These are phyloP conservation scores for Paracentrotus lividus DNA, from an alignment of 53 echinoderm and acorn worm genomes.

Conservation along the genomic window DNA sequence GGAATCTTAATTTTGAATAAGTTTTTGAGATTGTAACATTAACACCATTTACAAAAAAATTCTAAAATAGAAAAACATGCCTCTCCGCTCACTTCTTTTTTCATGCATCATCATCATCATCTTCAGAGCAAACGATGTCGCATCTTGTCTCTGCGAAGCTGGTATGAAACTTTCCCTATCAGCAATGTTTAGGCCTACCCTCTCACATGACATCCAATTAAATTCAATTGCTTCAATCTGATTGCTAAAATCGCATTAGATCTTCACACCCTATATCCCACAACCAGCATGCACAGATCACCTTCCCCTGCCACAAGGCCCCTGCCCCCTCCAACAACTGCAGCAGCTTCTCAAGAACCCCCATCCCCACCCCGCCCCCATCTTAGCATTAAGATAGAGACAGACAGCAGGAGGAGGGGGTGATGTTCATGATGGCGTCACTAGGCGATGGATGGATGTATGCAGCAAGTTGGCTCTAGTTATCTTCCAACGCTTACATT, in stretches of 20 bases:
- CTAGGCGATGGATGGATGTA: too few species aligned
- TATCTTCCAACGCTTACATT: slow-evolving; percentile 49
- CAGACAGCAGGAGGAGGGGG: background rate
- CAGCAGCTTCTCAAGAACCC: background rate
- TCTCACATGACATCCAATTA: background rate
- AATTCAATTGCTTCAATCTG: slow-evolving; percentile 26
- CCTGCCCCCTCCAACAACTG: background rate
- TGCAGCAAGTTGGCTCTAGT: slow-evolving; percentile 8
- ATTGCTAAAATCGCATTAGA: slow-evolving; percentile 18
- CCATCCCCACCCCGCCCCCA: background rate
- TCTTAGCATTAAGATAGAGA: background rate
- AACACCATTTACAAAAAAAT: background rate
- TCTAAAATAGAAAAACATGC: background rate
- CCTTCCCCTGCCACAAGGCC: background rate
- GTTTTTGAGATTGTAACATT: background rate
- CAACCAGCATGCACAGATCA: background rate
- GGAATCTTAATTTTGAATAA: too few species aligned
- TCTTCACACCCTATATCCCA: slow-evolving; percentile 1
- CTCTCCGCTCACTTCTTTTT: background rate
- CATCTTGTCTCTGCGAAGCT: background rate
- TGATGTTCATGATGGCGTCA: slow-evolving; percentile 29
- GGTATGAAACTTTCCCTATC: background rate
- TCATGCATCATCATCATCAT: background rate
- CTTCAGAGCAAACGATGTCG: background rate
- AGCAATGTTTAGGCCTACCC: background rate